Conservation (phyloP, 1,140 invertebrate genomes). For the Papilio glaucus region DNA sequence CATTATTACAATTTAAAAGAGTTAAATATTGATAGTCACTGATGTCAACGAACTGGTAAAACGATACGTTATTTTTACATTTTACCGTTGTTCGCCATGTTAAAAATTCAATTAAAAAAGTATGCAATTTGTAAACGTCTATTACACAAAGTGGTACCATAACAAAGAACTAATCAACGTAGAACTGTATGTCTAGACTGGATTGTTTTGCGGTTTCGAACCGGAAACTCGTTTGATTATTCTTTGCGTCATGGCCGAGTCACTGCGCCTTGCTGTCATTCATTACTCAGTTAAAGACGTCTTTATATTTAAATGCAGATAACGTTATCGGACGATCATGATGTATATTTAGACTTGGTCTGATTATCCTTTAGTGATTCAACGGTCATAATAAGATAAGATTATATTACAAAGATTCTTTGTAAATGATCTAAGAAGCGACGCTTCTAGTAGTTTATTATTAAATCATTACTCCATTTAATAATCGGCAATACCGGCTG, state of each 20-base stretch:
- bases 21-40: not conserved
- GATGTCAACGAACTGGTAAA: not conserved
- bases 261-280: not conserved
- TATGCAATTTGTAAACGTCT: slow-evolving; percentile 16
- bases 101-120: slow-evolving; percentile 5
- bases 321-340: not conserved
- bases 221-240: slow-evolving; percentile 10
- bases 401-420: not conserved
- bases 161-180: slow-evolving; percentile 14
- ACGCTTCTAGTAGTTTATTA: too few species aligned
- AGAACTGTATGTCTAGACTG: slow-evolving; percentile 5
- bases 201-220: slow-evolving; percentile 21
- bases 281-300: not conserved
- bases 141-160: not conserved
- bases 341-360: not conserved
- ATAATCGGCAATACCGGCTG: too few species aligned
- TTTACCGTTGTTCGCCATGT: not conserved
- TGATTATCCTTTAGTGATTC: slow-evolving; percentile 17
- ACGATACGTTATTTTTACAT: not conserved
- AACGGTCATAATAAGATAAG: not conserved
- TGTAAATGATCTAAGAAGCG: not conserved
- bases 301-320: not conserved
- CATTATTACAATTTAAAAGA: too few species aligned
- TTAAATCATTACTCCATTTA: too few species aligned
- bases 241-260: slow-evolving; percentile 17